Base-by-base conservation (phyloP, 2,113 vertebrate genomes). In the Tylochromis polylepis region DNA sequence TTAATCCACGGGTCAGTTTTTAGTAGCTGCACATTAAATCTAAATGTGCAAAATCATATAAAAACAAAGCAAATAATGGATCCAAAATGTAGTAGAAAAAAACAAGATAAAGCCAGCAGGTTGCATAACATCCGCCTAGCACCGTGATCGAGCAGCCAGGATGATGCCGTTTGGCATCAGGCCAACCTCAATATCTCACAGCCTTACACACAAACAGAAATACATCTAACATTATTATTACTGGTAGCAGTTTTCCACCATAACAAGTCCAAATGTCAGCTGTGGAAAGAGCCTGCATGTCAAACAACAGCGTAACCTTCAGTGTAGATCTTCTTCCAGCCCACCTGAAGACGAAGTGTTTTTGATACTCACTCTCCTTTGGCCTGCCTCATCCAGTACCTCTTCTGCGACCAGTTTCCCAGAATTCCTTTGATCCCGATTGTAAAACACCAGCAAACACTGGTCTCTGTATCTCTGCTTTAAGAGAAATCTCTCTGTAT, bases 21-120 rank as follows among this genome's bases (percentile, higher is more conserved):
- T 43, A 24, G 4, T 24, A 70, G 65, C 16, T 46, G 43, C 14
- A 24, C 41, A 70, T 15, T 24, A 70, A 70, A 70, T 43, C 3
- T 15, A 70, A 70, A 43, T 67, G 34, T 38, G 3, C 34, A 67
- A 67, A 15, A 2, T 67, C 8, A 6, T 5, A 43, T 41, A 24
- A 67, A 43, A 41, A 24, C 11, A 70, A 43, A 70, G 65, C 65
- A 43, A 70, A 43, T 70, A 72, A 18, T 46, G 14, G 43, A 46
- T 27, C 5, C 10, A 72, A 72, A 72, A 46, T 2, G 38, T 6
- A 24, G 22, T 8, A 43, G 43, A 65, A 65, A 65, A 43, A 0
- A 70, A 43, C 0, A 72, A 46, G 22, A 43, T 22, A 70, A 70
- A 6, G 2, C 4, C 9, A 18, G 38, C 22, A 46, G 38, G 1